Evolutionary conservation across 2,113 vertebrate species (phyloP).

Genomic region (Trichomycterus rosablanca): DNA sequence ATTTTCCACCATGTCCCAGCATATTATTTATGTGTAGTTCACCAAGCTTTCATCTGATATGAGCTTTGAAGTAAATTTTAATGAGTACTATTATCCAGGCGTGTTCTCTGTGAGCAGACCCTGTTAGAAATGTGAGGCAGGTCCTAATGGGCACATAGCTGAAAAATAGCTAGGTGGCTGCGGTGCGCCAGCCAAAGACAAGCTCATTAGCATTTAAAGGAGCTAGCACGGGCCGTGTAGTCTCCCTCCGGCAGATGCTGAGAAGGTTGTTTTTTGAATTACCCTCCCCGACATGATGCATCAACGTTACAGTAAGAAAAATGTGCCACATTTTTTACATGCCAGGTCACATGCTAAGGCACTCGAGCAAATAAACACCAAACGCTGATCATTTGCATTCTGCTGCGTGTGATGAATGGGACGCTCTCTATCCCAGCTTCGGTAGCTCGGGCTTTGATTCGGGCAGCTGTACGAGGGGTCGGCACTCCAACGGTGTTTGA

Average conservation of each 20-base stretch:
- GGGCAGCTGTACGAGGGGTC: slow-evolving; percentile 26
- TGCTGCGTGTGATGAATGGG: slow-evolving; percentile 15
- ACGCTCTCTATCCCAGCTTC: slow-evolving; percentile 4
- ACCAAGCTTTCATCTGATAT: no score
- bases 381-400: no score
- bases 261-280: slow-evolving; percentile 2
- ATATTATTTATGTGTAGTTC: no score
- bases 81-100: no score
- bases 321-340: not conserved
- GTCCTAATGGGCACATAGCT: slow-evolving; percentile 9
- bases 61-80: no score
- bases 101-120: no score
- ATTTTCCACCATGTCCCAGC: no score
- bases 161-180: slow-evolving; percentile 2
- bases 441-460: slow-evolving; percentile 22
- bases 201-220: slow-evolving; percentile 39
- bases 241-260: slow-evolving; percentile 27
- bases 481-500: slow-evolving; percentile 58
- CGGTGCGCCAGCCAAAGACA: slow-evolving; percentile 1
- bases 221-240: slow-evolving; percentile 5
- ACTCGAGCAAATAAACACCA: no score
- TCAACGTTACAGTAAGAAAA: not conserved
- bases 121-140: no score
- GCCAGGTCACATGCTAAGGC: slow-evolving; percentile 3
- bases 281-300: not conserved